phyloP scores from a whole-genome alignment of 2,113 vertebrate species.

The Siniperca chuatsi region DNA sequence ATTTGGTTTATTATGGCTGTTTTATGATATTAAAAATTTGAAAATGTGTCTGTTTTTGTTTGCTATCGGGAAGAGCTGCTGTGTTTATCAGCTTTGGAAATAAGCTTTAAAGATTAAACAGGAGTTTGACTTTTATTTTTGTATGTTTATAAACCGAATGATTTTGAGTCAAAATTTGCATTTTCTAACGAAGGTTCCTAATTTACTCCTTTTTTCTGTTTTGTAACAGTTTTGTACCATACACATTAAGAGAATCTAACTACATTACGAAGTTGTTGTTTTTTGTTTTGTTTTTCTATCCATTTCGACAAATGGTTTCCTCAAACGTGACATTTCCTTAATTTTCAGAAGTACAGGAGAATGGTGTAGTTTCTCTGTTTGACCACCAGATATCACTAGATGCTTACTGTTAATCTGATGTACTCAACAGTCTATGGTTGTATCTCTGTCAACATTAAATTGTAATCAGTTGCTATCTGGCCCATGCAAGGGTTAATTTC shows the following conservation, averaged over 20 bases:
- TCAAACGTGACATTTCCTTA: not conserved
- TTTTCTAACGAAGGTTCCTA: not conserved
- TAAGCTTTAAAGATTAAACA: not conserved
- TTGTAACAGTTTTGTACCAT: not conserved
- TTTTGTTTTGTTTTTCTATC: not conserved
- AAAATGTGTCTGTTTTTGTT: slow-evolving; percentile 43
- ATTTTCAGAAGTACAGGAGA: not conserved
- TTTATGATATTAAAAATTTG: slow-evolving; percentile 78
- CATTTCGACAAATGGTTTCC: not conserved
- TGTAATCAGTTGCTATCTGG: not conserved
- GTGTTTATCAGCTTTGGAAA: not conserved
- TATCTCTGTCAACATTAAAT: not conserved
- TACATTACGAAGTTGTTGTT: not conserved
- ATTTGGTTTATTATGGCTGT: slow-evolving; percentile 62
- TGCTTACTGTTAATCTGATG: not conserved
- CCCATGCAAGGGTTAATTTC: not conserved
- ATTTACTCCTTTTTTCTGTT: not conserved
- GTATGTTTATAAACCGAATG: not conserved
- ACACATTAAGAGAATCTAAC: not conserved
- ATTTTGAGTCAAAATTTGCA: not conserved
- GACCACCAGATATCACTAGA: slow-evolving; percentile 46
- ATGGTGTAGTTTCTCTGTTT: not conserved
- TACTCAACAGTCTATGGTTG: too few relatives aligned
- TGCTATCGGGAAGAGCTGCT: not conserved
- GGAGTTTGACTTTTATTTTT: not conserved